A percentile compares a stretch with the other conserved stretches of the same genome.
phyloP scores from a whole-genome alignment of 2,888 invertebrate genomes.

The Lypha dubia region DNA sequence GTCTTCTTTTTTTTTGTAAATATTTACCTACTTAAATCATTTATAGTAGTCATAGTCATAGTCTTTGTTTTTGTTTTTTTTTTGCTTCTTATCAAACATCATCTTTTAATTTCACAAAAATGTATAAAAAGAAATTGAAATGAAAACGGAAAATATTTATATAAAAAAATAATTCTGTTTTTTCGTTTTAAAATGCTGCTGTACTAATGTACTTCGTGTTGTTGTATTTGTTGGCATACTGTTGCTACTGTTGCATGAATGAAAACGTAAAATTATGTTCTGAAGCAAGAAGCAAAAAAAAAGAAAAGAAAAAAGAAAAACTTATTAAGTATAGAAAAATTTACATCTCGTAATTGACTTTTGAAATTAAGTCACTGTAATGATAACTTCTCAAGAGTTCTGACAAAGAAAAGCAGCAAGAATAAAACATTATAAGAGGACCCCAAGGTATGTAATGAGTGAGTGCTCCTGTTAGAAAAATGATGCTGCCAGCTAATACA shows the following conservation, averaged over 20 bases:
- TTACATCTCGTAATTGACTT: slow-evolving; percentile 71
- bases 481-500: slow-evolving; percentile 24
- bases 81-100: slow-evolving; percentile 67
- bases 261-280: slow-evolving; percentile 53
- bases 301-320: slow-evolving; percentile 24
- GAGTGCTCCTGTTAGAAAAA: slow-evolving; percentile 15
- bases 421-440: slow-evolving; percentile 45
- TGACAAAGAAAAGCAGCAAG: slow-evolving; percentile 45
- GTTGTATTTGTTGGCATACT: slow-evolving; percentile 12
- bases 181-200: slow-evolving; percentile 35
- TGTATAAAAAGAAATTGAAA: slow-evolving; percentile 10
- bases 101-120: slow-evolving; percentile 58
- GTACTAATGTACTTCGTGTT: background rate
- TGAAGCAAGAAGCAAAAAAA: slow-evolving; percentile 13
- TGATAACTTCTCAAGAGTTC: slow-evolving; percentile 69
- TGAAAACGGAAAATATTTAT: background rate
- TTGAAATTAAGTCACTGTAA: slow-evolving; percentile 72
- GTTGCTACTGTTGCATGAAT: slow-evolving; percentile 56
- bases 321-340: slow-evolving; percentile 57
- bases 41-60: slow-evolving; percentile 56
- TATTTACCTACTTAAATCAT: slow-evolving; percentile 69
- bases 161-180: slow-evolving; percentile 30
- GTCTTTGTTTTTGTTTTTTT: slow-evolving; percentile 49
- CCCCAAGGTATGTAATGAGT: slow-evolving; percentile 63
- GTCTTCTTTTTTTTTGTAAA: slow-evolving; percentile 34